Percentiles rank a stretch among this genome's conserved stretches.
Evolutionary conservation across 2,113 vertebrate genomes (phyloP).

Genomic region (Dicentrarchus labrax): DNA sequence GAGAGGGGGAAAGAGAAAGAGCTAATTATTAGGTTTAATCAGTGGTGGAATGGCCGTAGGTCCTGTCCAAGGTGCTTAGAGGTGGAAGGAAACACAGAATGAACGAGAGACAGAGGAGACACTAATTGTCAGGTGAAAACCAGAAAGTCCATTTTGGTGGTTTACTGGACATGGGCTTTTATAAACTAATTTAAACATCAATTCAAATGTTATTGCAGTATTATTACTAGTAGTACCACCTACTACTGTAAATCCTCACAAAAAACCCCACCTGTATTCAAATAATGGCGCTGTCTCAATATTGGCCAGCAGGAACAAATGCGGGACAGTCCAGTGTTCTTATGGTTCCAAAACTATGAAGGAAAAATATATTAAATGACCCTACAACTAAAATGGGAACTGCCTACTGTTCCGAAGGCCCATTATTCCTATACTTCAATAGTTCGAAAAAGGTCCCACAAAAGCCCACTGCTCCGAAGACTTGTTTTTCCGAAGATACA

Average conservation of each 20-base stretch:
- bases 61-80: slow-evolving; percentile 85
- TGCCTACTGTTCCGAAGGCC: too few species aligned
- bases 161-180: neutral
- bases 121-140: slow-evolving; percentile 9
- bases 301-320: neutral
- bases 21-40: slow-evolving; percentile 96
- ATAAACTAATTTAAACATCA: neutral
- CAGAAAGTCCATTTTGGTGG: neutral
- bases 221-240: too few species aligned
- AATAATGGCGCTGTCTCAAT: neutral
- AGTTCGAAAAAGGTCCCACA: too few species aligned
- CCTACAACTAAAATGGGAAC: too few species aligned
- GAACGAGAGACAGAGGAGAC: slow-evolving; percentile 17
- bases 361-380: too few species aligned
- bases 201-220: neutral
- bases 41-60: slow-evolving; percentile 88
- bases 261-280: neutral
- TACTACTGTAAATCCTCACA: neutral
- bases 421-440: too few species aligned
- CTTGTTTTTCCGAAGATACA: too few species aligned
- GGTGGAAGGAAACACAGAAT: slow-evolving; percentile 69
- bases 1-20: too few species aligned
- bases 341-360: too few species aligned
- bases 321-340: neutral
- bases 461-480: too few species aligned